These are phyloP conservation scores for Sciurus vulgaris DNA, from an alignment of 2,797 vertebrate species.

Conservation along the genomic window DNA sequence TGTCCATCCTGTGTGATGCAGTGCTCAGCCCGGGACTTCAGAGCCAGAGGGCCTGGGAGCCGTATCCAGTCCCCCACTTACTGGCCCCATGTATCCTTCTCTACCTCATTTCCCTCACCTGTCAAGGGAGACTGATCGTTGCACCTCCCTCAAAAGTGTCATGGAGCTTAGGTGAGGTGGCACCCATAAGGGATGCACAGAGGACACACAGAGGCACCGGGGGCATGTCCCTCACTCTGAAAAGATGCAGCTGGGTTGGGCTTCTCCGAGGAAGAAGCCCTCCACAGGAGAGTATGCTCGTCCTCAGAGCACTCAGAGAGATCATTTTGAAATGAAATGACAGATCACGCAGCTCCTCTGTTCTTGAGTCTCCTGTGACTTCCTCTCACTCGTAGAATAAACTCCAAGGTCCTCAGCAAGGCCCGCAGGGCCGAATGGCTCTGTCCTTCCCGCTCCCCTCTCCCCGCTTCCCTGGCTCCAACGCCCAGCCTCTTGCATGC, in stretches of 20 bases:
- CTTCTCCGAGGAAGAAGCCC: not conserved
- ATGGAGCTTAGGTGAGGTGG: not conserved
- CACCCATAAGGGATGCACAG: not conserved
- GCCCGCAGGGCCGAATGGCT: not conserved
- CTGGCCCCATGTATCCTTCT: not conserved
- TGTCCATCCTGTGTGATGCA: no score
- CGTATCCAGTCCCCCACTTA: not conserved
- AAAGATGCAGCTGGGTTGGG: not conserved
- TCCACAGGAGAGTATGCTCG: not conserved
- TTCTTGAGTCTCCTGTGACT: not conserved
- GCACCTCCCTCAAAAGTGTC: not conserved
- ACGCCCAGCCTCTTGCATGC: not conserved
- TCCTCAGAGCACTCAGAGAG: not conserved
- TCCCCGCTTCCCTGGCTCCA: not conserved
- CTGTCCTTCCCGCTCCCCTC: not conserved
- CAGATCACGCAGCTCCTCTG: fast-evolving
- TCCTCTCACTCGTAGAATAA: not conserved
- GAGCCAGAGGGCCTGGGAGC: not conserved
- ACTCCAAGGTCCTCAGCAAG: not conserved
- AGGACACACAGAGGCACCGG: not conserved
- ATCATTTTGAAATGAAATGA: not conserved
- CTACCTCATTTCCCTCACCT: not conserved
- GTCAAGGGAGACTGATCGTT: not conserved
- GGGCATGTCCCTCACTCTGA: not conserved
- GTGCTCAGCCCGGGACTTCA: fast-evolving